Evolutionary conservation across 2,888 invertebrate genomes (phyloP), one percentile per base, ranked within the genome.

Genomic region (Caradrina clavipalpis): DNA sequence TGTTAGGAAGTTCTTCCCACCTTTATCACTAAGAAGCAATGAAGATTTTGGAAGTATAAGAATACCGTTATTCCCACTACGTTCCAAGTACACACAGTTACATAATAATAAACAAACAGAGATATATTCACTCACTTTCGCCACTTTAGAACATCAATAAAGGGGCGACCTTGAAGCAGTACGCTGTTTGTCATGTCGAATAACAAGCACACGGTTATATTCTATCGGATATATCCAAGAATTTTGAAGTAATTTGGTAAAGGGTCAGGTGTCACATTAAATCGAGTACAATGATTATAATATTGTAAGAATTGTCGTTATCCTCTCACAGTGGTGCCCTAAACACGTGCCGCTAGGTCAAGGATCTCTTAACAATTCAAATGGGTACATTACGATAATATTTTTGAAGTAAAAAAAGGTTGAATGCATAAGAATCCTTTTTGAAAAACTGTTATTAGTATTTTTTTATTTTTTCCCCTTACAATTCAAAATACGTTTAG

Each of bases 241-340:
- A 47, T 47, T 13, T 21, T 11, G 11, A 53, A 15, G 2, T 39
- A 56, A 39, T 47, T 57, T 11, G 17, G 13, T 39, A 22, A 11
- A 17, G 4, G n/a, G 6, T 51, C 70, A 76, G 55, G 70, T 76
- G 76, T 56, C 47, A 49, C 50, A 19, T 22, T 31, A 15, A n/a
- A 54, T 22, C 11, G 31, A 42, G 31, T 45, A 55, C 26, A 62
- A 47, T 13, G 31, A 17, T 17, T 45, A 35, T 2, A n/a, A 15
- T 13, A 69, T 60, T 50, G 26, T 69, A 45, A 47, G 17, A 17
- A 39, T 2, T 49, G 11, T 69, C 70, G 45, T 73, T 73, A 69
- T 51, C 45, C 35, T 19, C 2, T 15, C 13, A 35, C 69, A 55
- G 13, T 51, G 51, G 55, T 39, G 45, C 35, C 22, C 49, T 10